phyloP scores from a whole-genome alignment of 2,888 invertebrate species.

The Dolichomitus sp. region DNA sequence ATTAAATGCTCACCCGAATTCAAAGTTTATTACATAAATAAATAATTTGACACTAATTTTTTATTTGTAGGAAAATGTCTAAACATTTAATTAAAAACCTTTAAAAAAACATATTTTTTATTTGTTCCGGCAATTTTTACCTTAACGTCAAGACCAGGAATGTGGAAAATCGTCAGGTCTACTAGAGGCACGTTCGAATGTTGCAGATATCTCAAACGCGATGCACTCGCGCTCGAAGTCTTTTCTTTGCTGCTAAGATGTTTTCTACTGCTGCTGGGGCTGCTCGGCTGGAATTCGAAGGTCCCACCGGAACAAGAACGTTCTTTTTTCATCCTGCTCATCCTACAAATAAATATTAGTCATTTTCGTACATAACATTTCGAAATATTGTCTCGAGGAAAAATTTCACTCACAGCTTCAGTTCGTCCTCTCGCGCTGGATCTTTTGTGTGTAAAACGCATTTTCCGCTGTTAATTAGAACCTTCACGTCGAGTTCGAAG shows the following conservation, averaged over 20 bases:
- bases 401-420: slow-evolving; percentile 88
- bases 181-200: slow-evolving; percentile 87
- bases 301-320: slow-evolving; percentile 90
- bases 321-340: slow-evolving; percentile 91
- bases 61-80: background rate
- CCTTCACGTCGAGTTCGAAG: slow-evolving; percentile 98
- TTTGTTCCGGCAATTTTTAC: slow-evolving; percentile 83
- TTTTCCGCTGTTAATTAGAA: slow-evolving; percentile 98
- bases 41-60: background rate
- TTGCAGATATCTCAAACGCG: slow-evolving; percentile 84
- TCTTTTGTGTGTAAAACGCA: slow-evolving; percentile 98
- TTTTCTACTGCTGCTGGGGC: slow-evolving; percentile 87
- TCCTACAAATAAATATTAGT: slow-evolving; percentile 75
- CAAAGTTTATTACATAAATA: background rate
- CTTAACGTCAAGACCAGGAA: slow-evolving; percentile 96
- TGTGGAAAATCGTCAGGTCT: slow-evolving; percentile 95
- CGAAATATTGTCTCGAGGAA: slow-evolving; percentile 27
- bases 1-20: background rate
- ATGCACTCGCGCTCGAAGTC: slow-evolving; percentile 82
- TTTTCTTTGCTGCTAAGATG: slow-evolving; percentile 84
- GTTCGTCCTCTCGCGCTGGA: slow-evolving; percentile 90
- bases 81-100: no score
- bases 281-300: slow-evolving; percentile 87
- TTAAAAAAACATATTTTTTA: background rate
- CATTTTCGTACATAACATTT: background rate